Percentiles rank a stretch among this genome's conserved stretches.
These are phyloP conservation scores for Drosophila prostipennis DNA, from an alignment of 2,888 invertebrate species.

Conservation along the genomic window DNA sequence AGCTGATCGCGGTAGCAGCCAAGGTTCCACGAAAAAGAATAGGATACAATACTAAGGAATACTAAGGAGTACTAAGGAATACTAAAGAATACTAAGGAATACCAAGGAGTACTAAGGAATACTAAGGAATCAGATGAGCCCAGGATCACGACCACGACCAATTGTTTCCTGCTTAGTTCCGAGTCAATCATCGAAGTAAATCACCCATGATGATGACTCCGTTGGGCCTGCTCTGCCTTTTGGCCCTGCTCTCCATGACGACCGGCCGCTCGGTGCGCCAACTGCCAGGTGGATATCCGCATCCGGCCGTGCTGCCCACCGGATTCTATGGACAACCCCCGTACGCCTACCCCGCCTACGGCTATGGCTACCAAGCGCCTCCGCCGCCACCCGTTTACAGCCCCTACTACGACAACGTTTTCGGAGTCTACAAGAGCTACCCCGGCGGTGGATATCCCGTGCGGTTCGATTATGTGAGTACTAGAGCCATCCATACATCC, in stretches of 20 bases:
- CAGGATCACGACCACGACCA: neutral
- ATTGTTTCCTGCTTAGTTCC: neutral
- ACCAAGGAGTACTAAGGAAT: neutral
- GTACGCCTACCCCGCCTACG: slow-evolving; percentile 41
- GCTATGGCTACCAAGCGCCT: slow-evolving; percentile 48
- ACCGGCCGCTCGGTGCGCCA: slow-evolving; percentile 45
- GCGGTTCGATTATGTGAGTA: slow-evolving; percentile 81
- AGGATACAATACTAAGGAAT: neutral
- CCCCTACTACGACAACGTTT: slow-evolving; percentile 76
- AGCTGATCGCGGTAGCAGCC: slow-evolving; percentile 30
- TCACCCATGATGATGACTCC: slow-evolving; percentile 29
- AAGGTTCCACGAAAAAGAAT: neutral
- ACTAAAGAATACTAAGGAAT: neutral
- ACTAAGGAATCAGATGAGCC: slow-evolving; percentile 7
- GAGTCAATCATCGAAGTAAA: slow-evolving; percentile 8
- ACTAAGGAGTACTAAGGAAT: neutral
- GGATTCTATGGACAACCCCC: slow-evolving; percentile 20
- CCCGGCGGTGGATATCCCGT: slow-evolving; percentile 84
- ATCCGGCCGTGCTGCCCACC: slow-evolving; percentile 10
- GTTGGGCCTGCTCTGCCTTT: slow-evolving; percentile 22
- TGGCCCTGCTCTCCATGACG: slow-evolving; percentile 28
- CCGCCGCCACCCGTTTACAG: slow-evolving; percentile 50
- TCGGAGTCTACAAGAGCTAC: slow-evolving; percentile 76
- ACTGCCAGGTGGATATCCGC: slow-evolving; percentile 14
- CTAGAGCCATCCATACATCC: no score